Evolutionary conservation across 1,140 invertebrate genomes (phyloP), one percentile per base, ranked within the genome.

Genomic region (Procambarus virginalis): DNA sequence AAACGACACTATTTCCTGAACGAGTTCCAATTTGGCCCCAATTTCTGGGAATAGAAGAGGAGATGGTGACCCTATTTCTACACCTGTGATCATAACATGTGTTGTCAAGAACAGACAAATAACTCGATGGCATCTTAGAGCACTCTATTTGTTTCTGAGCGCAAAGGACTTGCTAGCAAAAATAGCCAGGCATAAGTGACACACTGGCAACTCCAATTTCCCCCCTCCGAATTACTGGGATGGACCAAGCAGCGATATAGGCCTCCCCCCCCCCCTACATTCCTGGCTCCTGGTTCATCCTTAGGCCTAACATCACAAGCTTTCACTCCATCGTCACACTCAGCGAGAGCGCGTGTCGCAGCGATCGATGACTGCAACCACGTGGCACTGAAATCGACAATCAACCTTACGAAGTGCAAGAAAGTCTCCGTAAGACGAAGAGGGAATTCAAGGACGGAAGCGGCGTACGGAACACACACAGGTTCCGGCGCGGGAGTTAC

Each of bases 191-290:
- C 70, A 75, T 84, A 79, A 79, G 60, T 78, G 51, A 79, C 68
- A 77, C 64, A 68, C 60, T 51, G 64, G 64, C 79, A 81, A 73
- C 79, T 73, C 79, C 70, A 64, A 73, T 34, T 75, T 82, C 68
- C 79, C 86, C 86, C 86, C 68, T 55, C 46, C 64, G 86, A 88
- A 88, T 82, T 82, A 88, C 86, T 68, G 68, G 86, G 79, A 88
- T 82, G 86, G 68, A 88, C 86, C 86, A 84, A 79, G 86, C 86
- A 76, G 86, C 79, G 79, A 82, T 82, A 88, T 88, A 88, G 86
- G 70, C 86, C 86, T 82, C 12, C 64, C 77, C 5, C 78, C 45
- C 45, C 46, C 85, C 77, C 9, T 80, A n/a, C 45, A 70, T 79
- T 86, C 60, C 45, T 64, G 85, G 76, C 77, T 79, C 34, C 84